phyloP scores from a whole-genome alignment of 2,113 vertebrate genomes.

The Tringa solitaria region DNA sequence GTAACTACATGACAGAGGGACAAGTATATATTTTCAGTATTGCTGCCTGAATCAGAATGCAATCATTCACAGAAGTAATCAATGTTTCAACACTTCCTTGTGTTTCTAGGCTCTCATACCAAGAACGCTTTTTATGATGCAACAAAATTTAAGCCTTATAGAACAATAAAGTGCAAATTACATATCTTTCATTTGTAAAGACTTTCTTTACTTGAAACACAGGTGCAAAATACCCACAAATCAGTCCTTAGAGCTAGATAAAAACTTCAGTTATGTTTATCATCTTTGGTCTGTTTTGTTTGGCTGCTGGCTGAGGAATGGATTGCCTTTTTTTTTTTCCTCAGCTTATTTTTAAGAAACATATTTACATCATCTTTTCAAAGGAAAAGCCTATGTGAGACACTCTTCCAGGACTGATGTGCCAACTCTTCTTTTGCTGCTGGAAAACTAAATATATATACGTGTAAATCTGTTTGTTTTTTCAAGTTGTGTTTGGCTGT shows the following conservation, averaged over 20 bases:
- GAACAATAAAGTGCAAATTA: not conserved
- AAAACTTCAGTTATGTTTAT: not conserved
- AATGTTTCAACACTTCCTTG: not conserved
- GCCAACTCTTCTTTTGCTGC: not conserved
- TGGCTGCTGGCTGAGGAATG: not conserved
- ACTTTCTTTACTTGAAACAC: not conserved
- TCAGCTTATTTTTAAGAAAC: not conserved
- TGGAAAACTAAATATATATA: not conserved
- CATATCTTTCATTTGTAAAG: not conserved
- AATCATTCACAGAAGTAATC: not conserved
- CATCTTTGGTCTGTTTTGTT: not conserved
- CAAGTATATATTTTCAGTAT: rapidly evolving
- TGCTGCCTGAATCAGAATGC: not conserved
- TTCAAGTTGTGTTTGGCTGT: not conserved
- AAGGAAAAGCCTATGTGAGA: not conserved
- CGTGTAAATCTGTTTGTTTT: not conserved
- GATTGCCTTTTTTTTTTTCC: not conserved
- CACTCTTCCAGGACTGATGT: not conserved
- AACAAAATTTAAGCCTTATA: not conserved
- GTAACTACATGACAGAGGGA: not conserved
- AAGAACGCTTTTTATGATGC: not conserved
- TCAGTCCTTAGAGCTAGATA: not conserved
- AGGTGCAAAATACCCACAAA: not conserved
- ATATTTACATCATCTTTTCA: not conserved
- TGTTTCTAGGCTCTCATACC: not conserved